phyloP scores from a whole-genome alignment of 2,888 invertebrate genomes.

The Platycnemis pennipes region DNA sequence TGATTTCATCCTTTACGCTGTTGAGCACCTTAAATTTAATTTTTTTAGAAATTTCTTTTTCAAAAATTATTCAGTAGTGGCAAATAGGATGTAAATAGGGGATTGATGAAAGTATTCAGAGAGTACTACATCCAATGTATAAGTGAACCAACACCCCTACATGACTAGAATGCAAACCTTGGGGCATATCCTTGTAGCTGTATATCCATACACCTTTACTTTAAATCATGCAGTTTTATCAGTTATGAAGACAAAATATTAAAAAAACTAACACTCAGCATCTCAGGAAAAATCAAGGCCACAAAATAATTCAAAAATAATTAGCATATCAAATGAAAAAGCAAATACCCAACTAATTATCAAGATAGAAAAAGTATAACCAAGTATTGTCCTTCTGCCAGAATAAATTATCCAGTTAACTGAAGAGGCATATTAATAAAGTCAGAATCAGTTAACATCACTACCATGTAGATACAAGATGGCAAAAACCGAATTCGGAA shows the following conservation, averaged over 20 bases:
- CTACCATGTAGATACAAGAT: neutral
- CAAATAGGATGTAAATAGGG: no score
- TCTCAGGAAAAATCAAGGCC: neutral
- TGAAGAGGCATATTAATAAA: neutral
- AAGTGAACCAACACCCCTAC: no score
- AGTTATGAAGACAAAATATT: no score
- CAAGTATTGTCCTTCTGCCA: neutral
- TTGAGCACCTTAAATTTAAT: no score
- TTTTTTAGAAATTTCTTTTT: no score
- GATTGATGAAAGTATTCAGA: no score
- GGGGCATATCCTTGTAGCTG: no score
- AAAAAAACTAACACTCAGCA: neutral
- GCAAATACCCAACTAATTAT: neutral
- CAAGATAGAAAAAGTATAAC: neutral
- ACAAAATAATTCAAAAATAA: neutral
- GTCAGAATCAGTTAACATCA: neutral
- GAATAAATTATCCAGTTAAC: neutral
- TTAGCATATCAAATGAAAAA: neutral
- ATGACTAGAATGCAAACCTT: no score
- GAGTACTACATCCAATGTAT: no score
- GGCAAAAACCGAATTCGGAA: neutral
- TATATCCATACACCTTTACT: neutral
- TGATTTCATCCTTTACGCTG: no score
- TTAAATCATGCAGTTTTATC: neutral
- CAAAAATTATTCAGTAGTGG: no score